Evolutionary conservation across 1,140 invertebrate species (phyloP), one percentile per base, ranked within the genome.

Genomic region (Gryon sp.): DNA sequence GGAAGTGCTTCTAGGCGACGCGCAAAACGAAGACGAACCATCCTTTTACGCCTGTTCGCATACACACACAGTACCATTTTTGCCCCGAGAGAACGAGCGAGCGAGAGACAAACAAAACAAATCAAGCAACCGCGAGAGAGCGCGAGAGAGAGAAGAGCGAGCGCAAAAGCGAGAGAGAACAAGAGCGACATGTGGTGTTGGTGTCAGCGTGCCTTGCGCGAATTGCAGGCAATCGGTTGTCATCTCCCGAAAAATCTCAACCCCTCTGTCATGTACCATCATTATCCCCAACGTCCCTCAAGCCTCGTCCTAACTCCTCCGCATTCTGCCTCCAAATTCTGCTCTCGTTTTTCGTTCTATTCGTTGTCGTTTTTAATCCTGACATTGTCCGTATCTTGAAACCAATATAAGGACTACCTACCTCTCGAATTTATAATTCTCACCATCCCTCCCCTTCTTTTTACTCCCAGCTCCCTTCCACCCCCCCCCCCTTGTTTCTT

Each of bases 1-100:
- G 96, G 91, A 98, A 97, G 90, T 98, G 96, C 91, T 97, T 98
- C 93, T 97, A 97, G 95, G 55, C 45, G 16, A 9, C 60, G 11
- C 16, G 26, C 9, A 19, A 30, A 18, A 30, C 43, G 26, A 16
- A 32, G 28, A 46, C 11, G 15, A 12, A 46, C 22, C 43, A 48
- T 48, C 43, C 30, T 26, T 26, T 32, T 19, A 45, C 55, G 24
- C 16, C 15, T 57, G 32, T 43, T 59, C 52, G 43, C 43, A 40
- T 28, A 59, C 30, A 48, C 43, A 68, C 32, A 38, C 34, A 8
- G 18, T 53, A 32, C 4, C 9, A 28, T n/a, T 30, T 15, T n/a
- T 38, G 16, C 50, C 32, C 50, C 8, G 46, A 60, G 12, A 60
- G 12, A 15, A 4, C 22, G 38, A 22, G 73, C 79, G 80, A 80